Evolutionary conservation across 1,140 invertebrate species (phyloP).

Genomic region (Ips typographus): DNA sequence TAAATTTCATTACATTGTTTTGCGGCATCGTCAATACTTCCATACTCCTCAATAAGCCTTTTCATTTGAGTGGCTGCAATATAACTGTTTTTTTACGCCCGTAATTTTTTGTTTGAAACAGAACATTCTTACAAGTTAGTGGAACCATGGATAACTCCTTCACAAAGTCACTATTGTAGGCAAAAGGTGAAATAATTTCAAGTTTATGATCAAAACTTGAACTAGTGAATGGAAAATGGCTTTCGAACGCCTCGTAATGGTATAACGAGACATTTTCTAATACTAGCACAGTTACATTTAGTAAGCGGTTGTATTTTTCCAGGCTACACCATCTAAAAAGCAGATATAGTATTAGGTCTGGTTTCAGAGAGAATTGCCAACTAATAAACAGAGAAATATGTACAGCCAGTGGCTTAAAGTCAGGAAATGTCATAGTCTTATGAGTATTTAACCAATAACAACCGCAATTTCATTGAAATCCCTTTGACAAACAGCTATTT

Average conservation of each 20-base stretch:
- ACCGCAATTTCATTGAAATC: too few species aligned
- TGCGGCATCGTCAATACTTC: constrained; percentile 66
- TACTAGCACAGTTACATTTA: constrained; percentile 71
- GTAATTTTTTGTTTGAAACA: not conserved
- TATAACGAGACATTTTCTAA: constrained; percentile 75
- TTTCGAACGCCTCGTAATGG: constrained; percentile 69
- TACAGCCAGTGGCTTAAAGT: too few species aligned
- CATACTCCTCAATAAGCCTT: constrained; percentile 65
- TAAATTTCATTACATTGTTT: constrained; percentile 66
- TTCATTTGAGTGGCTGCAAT: constrained; percentile 58
- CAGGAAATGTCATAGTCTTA: too few species aligned
- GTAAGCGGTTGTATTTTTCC: constrained; percentile 69
- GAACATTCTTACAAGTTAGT: constrained; percentile 55
- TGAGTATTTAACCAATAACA: too few species aligned
- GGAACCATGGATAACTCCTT: constrained; percentile 76
- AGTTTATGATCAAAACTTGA: constrained; percentile 64
- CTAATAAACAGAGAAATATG: too few species aligned
- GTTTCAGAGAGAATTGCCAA: too few species aligned
- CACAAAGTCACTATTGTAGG: constrained; percentile 70
- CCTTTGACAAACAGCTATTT: too few species aligned
- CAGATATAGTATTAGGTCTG: not conserved
- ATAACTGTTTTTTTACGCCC: not conserved
- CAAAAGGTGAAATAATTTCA: constrained; percentile 72
- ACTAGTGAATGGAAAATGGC: constrained; percentile 61
- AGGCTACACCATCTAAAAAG: constrained; percentile 73